These are phyloP conservation scores for Cataglyphis hispanica DNA, from an alignment of 1,140 invertebrate species.

Conservation along the genomic window DNA sequence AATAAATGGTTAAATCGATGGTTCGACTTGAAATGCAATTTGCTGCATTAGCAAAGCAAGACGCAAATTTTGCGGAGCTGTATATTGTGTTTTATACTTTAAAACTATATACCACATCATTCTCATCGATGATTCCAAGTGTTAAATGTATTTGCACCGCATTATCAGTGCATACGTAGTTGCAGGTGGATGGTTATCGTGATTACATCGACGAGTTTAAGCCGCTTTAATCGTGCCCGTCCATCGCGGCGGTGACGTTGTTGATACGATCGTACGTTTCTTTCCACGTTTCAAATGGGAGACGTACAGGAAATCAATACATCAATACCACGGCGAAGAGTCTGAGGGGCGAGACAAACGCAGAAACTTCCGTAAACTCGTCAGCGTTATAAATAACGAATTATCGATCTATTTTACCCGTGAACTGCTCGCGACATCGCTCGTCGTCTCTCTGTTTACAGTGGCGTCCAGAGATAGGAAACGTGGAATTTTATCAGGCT, in stretches of 20 bases:
- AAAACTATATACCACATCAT: background rate
- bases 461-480: constrained; percentile 15
- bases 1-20: background rate
- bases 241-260: constrained; percentile 49
- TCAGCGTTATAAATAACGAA: constrained; percentile 67
- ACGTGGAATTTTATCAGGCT: constrained; percentile 36
- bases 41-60: background rate
- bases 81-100: background rate
- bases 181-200: constrained; percentile 49
- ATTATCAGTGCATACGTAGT: constrained; percentile 35
- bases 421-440: background rate
- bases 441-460: constrained; percentile 35
- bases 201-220: constrained; percentile 52
- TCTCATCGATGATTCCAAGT: constrained; percentile 22
- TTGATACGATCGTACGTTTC: constrained; percentile 74
- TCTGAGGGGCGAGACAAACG: constrained; percentile 63
- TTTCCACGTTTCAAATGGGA: constrained; percentile 81
- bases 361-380: constrained; percentile 74
- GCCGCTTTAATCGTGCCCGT: constrained; percentile 42
- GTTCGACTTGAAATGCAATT: background rate
- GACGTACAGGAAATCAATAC: constrained; percentile 84
- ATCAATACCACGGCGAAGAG: constrained; percentile 72
- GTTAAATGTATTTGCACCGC: constrained; percentile 39
- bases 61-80: background rate
- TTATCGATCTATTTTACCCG: constrained; percentile 54